Evolutionary conservation across 2,888 invertebrate genomes (phyloP).

Genomic region (Ennomos fuscantarius): DNA sequence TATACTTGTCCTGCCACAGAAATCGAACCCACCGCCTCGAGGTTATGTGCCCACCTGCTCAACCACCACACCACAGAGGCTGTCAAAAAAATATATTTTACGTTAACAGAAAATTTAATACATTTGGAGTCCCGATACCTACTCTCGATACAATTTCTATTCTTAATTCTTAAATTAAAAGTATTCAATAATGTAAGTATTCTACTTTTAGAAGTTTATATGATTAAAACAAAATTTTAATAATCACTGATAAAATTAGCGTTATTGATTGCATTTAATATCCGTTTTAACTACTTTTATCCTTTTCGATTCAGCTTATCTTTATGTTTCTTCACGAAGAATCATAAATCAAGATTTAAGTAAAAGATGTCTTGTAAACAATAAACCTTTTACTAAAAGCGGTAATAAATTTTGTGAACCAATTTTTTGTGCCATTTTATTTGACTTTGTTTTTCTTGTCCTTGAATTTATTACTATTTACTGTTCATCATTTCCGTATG

Average conservation of each 20-base stretch:
- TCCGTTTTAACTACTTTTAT: slow-evolving; percentile 50
- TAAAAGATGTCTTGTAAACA: slow-evolving; percentile 81
- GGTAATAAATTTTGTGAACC: slow-evolving; percentile 69
- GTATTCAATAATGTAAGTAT: no score
- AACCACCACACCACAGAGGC: no score
- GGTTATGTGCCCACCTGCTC: no score
- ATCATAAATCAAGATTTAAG: slow-evolving; percentile 80
- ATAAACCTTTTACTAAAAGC: slow-evolving; percentile 81
- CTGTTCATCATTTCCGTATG: slow-evolving; percentile 41
- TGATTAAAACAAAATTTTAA: not conserved
- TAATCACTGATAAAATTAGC: slow-evolving; percentile 6
- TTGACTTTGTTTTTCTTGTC: slow-evolving; percentile 53
- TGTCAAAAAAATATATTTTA: no score
- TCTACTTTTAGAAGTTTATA: no score
- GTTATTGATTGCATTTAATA: slow-evolving; percentile 19
- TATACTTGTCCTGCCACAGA: no score
- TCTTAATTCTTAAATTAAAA: no score
- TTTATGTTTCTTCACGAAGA: slow-evolving; percentile 67
- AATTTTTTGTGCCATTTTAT: slow-evolving; percentile 56
- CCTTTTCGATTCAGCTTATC: slow-evolving; percentile 65
- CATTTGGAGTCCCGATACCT: no score
- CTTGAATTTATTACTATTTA: slow-evolving; percentile 46
- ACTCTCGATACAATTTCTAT: no score
- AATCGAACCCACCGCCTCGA: no score
- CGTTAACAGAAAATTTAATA: no score